Conservation (phyloP, 1,140 invertebrate species). For the Apis florea region DNA sequence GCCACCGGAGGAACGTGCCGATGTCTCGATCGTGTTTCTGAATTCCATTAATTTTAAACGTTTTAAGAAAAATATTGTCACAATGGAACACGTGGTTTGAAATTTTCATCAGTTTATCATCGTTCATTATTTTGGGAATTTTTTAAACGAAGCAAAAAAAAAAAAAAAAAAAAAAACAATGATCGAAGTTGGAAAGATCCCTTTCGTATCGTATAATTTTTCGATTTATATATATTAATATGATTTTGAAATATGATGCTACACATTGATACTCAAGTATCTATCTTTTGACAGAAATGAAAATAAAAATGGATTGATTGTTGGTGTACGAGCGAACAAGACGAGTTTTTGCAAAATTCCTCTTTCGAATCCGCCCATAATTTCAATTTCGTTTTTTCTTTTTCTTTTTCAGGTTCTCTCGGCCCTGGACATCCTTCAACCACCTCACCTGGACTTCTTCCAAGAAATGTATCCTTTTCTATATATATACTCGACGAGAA, state of each 20-base stretch:
- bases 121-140: no score
- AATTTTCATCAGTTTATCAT: background rate
- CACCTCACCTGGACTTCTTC: constrained; percentile 98
- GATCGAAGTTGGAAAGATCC: no score
- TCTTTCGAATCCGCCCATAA: background rate
- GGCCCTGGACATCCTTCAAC: constrained; percentile 97
- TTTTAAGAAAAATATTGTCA: background rate
- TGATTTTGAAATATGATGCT: no score
- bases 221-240: no score
- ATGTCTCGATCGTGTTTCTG: background rate
- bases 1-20: constrained; percentile 1
- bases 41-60: background rate
- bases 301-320: no score
- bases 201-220: no score
- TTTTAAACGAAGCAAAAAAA: no score
- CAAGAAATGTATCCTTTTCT: constrained; percentile 99
- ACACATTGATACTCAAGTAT: no score
- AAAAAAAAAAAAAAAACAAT: no score
- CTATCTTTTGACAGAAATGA: no score
- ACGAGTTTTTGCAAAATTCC: background rate
- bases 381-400: background rate
- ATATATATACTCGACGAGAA: background rate
- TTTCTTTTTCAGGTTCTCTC: constrained; percentile 90
- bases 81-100: background rate
- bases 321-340: no score